Conservation (phyloP, 1,140 invertebrate species). For the Nasonia giraulti region DNA sequence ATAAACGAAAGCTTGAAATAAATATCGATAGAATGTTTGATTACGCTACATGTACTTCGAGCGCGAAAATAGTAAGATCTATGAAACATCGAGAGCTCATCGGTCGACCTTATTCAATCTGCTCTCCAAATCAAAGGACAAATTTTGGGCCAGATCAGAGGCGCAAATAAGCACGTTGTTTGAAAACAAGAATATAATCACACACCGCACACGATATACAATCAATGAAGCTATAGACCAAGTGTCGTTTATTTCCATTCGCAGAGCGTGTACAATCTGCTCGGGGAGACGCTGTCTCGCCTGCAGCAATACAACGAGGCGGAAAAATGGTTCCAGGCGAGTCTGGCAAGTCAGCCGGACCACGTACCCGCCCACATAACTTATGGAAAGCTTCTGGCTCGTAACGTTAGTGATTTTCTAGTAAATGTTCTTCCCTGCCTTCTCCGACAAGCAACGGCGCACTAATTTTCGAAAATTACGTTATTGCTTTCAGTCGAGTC, state of each 20-base stretch:
- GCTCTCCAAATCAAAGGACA: no score
- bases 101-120: no score
- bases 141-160: no score
- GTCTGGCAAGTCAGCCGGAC: conserved; percentile 86
- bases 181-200: no score
- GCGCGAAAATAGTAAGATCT: no score
- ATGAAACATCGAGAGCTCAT: no score
- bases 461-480: conserved; percentile 8
- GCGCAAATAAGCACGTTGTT: no score
- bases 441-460: background rate
- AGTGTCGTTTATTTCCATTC: background rate
- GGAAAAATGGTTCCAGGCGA: conserved; percentile 88
- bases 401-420: conserved; percentile 94
- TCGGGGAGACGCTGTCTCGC: conserved; percentile 89
- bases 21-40: no score
- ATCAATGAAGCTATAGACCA: background rate
- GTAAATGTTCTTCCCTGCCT: no score
- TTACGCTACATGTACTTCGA: no score
- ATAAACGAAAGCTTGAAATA: no score
- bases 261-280: conserved; percentile 88
- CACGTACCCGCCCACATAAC: conserved; percentile 93
- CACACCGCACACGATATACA: background rate
- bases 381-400: conserved; percentile 91
- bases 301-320: conserved; percentile 87
- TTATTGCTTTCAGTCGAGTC: conserved; percentile 80